Evolutionary conservation across 2,888 invertebrate species (phyloP).

Genomic region (Morpho achilles): DNA sequence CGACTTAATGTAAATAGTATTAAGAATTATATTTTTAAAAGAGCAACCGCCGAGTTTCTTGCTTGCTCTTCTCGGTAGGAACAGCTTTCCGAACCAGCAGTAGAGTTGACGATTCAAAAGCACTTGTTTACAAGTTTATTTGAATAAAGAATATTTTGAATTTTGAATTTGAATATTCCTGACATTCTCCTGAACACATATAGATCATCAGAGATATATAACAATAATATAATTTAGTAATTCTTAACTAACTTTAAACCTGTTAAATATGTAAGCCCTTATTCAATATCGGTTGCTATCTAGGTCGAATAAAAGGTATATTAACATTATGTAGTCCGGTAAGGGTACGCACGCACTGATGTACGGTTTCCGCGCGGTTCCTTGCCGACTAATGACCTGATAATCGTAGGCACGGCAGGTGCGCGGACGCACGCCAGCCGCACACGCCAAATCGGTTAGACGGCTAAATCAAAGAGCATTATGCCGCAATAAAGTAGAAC

Average conservation of each 20-base stretch:
- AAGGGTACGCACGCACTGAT: conserved; percentile 45
- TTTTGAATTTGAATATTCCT: no score
- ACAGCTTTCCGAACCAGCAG: no score
- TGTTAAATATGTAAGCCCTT: conserved; percentile 11
- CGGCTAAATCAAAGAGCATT: conserved; percentile 14
- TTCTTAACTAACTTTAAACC: no score
- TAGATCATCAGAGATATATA: background rate
- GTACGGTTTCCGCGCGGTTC: conserved; percentile 44
- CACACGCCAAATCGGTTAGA: conserved; percentile 52
- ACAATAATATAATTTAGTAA: no score
- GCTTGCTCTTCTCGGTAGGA: no score
- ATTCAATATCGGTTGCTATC: background rate
- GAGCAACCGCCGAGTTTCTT: no score
- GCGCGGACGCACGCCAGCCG: conserved; percentile 58
- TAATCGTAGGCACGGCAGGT: conserved; percentile 63
- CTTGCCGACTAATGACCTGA: conserved; percentile 60
- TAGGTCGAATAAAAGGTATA: background rate
- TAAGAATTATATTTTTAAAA: no score
- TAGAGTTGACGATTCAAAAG: no score
- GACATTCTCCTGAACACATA: background rate
- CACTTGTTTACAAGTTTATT: no score
- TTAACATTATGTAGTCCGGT: conserved; percentile 27
- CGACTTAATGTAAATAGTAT: no score
- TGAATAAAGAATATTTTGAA: no score
- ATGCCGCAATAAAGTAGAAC: background rate